Base-by-base conservation (phyloP, 2,113 vertebrate genomes). In the Alethe diademata region DNA sequence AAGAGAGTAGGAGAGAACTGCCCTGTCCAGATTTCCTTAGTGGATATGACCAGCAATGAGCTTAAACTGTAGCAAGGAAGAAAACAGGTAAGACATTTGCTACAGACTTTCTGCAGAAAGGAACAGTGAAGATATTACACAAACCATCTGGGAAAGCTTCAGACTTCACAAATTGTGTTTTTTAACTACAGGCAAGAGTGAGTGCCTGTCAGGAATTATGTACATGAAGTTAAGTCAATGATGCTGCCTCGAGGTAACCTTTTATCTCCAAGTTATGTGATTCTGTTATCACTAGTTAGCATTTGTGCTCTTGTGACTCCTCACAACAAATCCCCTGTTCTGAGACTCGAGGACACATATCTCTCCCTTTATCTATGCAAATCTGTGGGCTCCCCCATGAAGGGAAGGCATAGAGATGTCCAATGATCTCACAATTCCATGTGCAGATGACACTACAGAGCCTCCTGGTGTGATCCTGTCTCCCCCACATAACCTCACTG, bases 201-300 rank as follows among this genome's bases (percentile, higher is more conserved):
- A 74, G 19, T 25, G n/a, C 38, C 60, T 40, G 12, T 50, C 60
- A 78, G 60, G 64, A 86, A n/a, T 47, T 29, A 42, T 5, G 28
- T 35, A 35, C 5, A 1, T 19, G 29, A 16, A 1, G 0, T 23
- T 0, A 0, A 51, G 0, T 23, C 0, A 0, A 51, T 33, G 48
- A 25, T 45, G 28, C 42, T 91, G 64, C 42, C 22, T 69, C 62
- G 50, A 76, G 28, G n/a, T 36, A 38, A 40, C 26, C 7, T 87
- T 72, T 60, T 58, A 51, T 33, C 38, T 72, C 35, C 47, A 26
- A 35, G 18, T 28, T 33, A 18, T 25, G 22, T 72, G 54, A 58
- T 50, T 62, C 20, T 75, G 31, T 45, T 66, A 38, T 29, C 65
- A 67, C 19, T 56, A 70, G 31, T 15, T 66, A 17, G 13, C 13